Base-by-base conservation (phyloP, 2,797 vertebrate genomes). In the Psittacula derbiana region DNA sequence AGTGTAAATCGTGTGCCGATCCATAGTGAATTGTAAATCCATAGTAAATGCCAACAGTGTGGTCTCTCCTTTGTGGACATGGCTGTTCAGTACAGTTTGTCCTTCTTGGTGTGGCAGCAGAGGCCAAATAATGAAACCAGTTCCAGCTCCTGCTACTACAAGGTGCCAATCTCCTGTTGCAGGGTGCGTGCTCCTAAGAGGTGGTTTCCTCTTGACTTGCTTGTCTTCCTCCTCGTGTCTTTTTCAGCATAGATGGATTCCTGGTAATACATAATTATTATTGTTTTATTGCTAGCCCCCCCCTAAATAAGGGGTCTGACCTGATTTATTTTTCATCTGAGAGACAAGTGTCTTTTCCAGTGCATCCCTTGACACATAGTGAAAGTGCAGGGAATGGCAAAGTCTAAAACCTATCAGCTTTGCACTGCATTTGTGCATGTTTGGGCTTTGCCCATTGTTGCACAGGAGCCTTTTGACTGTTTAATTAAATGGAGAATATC, bases 111-210 rank as follows among this genome's bases (percentile, higher is more conserved):
- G n/a, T 3, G 5, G 27, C 60, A 72, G 50, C 76, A 80, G 30
- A 90, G 60, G n/a, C 62, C 38, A 7, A 41, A n/a, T 28, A 85
- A 20, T 1, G 1, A n/a, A 66, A 18, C 16, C 21, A 0, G 10
- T 41, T 78, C 52, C 19, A 55, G 1, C 13, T 24, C 13, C 61
- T 16, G 44, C 52, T 60, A n/a, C 40, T 79, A 1, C 9, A 4
- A 17, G 50, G 14, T 79, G 41, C n/a, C 13, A 0, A 1, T 52
- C 14, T 87, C 41, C 52, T 2, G 0, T 24, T 1, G 0, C 64
- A 11, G 21, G 24, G 7, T 12, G 8, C 2, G 1, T 40, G 18
- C 23, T 65, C 60, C 67, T 5, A 0, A 19, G 25, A 12, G 9
- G 17, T 33, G 16, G 1, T 8, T 23, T 73, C 40, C 27, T 86